Evolutionary conservation across 2,888 invertebrate genomes (phyloP).

Genomic region (Adelognathus sp.): DNA sequence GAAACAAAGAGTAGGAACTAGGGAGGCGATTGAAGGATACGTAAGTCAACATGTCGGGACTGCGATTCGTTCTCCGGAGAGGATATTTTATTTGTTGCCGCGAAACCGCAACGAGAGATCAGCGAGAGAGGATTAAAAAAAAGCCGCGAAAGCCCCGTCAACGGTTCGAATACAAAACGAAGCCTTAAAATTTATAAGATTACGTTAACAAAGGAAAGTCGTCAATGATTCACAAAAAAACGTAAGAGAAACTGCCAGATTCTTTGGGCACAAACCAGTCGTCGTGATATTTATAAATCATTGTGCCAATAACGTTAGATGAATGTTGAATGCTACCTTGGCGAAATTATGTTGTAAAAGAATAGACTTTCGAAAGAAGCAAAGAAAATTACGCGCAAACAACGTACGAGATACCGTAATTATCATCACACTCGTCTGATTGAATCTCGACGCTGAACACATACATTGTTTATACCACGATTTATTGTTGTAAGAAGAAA

Average conservation of each 20-base stretch:
- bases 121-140: not conserved
- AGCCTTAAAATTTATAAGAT: slow-evolving; percentile 38
- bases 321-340: slow-evolving; percentile 41
- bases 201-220: slow-evolving; percentile 21
- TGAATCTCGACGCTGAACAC: slow-evolving; percentile 36
- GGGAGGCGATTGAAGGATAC: not conserved
- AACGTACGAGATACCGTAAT: slow-evolving; percentile 18
- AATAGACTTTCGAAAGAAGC: slow-evolving; percentile 27
- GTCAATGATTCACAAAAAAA: slow-evolving; percentile 6
- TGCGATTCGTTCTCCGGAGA: not conserved
- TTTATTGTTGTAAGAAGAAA: slow-evolving; percentile 48
- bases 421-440: slow-evolving; percentile 18
- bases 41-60: not conserved
- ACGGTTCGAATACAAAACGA: slow-evolving; percentile 27
- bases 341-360: slow-evolving; percentile 36
- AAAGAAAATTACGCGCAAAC: not conserved
- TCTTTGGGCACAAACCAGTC: slow-evolving; percentile 50
- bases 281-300: slow-evolving; percentile 52
- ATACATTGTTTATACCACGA: slow-evolving; percentile 44
- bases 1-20: not conserved
- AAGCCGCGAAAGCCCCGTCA: not conserved
- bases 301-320: slow-evolving; percentile 57
- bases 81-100: not conserved
- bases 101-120: not conserved
- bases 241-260: slow-evolving; percentile 51